These are phyloP conservation scores for Xiphophorus hellerii DNA, from an alignment of 2,113 vertebrate genomes.

Conservation along the genomic window DNA sequence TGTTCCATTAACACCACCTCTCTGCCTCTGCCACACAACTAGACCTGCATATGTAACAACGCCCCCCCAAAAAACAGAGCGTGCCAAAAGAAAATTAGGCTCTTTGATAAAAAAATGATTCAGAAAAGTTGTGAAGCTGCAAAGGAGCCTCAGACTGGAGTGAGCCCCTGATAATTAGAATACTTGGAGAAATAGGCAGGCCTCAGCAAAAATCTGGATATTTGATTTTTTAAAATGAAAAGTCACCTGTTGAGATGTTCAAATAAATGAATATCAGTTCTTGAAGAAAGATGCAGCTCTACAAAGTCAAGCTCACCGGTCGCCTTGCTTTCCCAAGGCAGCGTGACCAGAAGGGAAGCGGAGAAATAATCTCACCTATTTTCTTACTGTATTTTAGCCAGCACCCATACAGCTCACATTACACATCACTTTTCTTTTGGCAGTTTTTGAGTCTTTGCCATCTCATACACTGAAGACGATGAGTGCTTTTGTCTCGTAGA, in stretches of 20 bases:
- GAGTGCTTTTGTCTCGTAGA: no score
- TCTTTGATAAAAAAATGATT: conserved; percentile 70
- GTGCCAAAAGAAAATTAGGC: conserved; percentile 72
- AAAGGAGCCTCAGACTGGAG: conserved; percentile 71
- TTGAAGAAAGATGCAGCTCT: conserved; percentile 47
- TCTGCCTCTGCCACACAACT: conserved; percentile 47
- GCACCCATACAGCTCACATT: conserved; percentile 20
- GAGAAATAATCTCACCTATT: conserved; percentile 57
- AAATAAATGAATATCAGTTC: conserved; percentile 71
- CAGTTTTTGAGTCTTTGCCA: neutral
- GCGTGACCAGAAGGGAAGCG: conserved; percentile 37
- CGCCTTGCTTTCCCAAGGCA: conserved; percentile 64
- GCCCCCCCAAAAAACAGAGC: conserved; percentile 49
- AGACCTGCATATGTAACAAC: conserved; percentile 43
- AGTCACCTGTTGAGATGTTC: conserved; percentile 79
- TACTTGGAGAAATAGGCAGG: conserved; percentile 67
- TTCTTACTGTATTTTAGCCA: conserved; percentile 39
- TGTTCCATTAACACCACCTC: conserved; percentile 55
- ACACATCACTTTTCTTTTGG: conserved; percentile 26
- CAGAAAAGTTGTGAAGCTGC: conserved; percentile 61
- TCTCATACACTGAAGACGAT: no score
- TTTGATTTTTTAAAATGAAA: conserved; percentile 67
- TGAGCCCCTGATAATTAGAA: conserved; percentile 75
- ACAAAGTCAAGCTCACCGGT: conserved; percentile 67
- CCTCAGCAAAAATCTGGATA: conserved; percentile 69